phyloP scores from a whole-genome alignment of 1,140 invertebrate species.

The Tetraneura akinire region DNA sequence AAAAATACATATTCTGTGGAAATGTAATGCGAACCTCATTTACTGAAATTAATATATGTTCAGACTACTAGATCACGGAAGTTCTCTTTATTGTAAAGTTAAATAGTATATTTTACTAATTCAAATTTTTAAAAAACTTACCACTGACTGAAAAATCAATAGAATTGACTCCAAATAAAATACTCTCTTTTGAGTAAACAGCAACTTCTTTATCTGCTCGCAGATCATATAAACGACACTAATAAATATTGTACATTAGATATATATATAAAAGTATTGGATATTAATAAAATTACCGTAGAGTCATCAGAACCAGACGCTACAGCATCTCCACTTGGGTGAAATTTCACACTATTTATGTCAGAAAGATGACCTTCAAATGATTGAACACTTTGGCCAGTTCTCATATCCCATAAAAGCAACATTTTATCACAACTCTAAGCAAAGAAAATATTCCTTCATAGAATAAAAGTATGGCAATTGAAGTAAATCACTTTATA shows the following conservation, averaged over 20 bases:
- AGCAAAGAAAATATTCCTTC: slow-evolving; percentile 53
- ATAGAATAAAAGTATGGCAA: too few relatives aligned
- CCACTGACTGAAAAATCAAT: slow-evolving; percentile 97
- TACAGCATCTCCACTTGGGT: slow-evolving; percentile 98
- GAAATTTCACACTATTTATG: slow-evolving; percentile 97
- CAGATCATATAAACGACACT: slow-evolving; percentile 96
- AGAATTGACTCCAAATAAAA: slow-evolving; percentile 97
- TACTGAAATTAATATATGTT: too few relatives aligned
- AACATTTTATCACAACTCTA: slow-evolving; percentile 96
- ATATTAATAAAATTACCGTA: slow-evolving; percentile 66
- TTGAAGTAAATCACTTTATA: too few relatives aligned
- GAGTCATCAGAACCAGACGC: slow-evolving; percentile 98
- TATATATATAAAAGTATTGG: neutral
- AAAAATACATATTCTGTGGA: too few relatives aligned
- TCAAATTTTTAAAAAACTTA: slow-evolving; percentile 58
- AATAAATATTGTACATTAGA: slow-evolving; percentile 36
- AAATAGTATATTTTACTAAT: neutral
- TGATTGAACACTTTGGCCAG: slow-evolving; percentile 95
- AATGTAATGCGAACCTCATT: too few relatives aligned
- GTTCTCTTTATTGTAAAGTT: too few relatives aligned
- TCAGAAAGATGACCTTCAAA: slow-evolving; percentile 99
- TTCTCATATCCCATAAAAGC: slow-evolving; percentile 98
- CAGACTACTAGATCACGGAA: too few relatives aligned
- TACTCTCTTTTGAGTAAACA: slow-evolving; percentile 94
- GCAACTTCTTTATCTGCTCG: slow-evolving; percentile 97